Base-by-base conservation (phyloP, 2,797 vertebrate species). In the Thalassophryne amazonica region DNA sequence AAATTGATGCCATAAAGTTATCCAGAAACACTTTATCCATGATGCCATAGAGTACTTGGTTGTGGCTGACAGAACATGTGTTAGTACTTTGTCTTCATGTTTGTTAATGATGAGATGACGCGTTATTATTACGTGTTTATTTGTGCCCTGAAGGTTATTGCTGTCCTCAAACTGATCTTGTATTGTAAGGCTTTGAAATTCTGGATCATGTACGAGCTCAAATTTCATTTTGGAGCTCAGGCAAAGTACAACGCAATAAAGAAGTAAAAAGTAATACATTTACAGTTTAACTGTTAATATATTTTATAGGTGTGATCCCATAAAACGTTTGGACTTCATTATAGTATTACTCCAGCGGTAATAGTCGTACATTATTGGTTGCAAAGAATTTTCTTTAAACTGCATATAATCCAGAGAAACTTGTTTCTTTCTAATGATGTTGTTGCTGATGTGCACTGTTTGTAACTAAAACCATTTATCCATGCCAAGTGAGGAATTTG, bases 81-180 rank as follows among this genome's bases (percentile, higher is more conserved):
- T 68, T 69, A 58, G 39, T 48, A 69, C 72, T 80, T 74, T 76
- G 55, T 67, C 39, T 45, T 51, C 57, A 54, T 24, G 7, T 59
- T 2, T 10, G 38, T 42, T 74, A 69, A 76, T 79, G 59, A 70
- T 9, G 60, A 47, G 29, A 23, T 63, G 58, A 64, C 72, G 54
- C 66, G 46, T 32, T 69, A 56, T 69, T 80, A 82, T 76, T 75
- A 63, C 69, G 40, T 73, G 58, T 80, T 73, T 76, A 77, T 80
- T 79, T 83, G 58, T 57, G 37, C 38, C 68, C 41, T 63, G 53
- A 29, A 76, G 80, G 73, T 42, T 64, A 82, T 66, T 59, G 55
- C 66, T 58, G 14, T 27, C 52, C 49, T 67, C 49, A 40, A 59
- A 55, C 48, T 39, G 48, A 74, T 72, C 20, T 43, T 51, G 55